Base-by-base conservation (phyloP, 2,797 vertebrate species). In the Sebastes melanostomus region DNA sequence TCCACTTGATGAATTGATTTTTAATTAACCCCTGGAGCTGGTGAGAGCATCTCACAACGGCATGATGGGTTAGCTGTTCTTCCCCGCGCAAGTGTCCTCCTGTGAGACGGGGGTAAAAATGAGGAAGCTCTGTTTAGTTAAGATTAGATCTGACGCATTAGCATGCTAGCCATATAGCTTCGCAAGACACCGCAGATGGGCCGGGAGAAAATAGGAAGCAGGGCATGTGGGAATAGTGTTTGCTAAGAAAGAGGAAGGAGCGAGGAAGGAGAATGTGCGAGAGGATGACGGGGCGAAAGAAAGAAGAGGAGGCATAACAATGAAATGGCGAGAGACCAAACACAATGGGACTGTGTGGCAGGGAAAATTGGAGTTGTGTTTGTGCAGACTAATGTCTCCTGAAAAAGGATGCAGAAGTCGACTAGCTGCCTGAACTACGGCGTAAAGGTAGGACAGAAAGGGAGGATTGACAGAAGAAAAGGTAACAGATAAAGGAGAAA, bases 11-110 rank as follows among this genome's bases (percentile, higher is more conserved):
- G 79, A 93, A 93, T 92, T 83, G 89, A 92, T 93, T 92, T 92
- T 89, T 90, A 93, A 95, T 93, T 93, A 94, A 94, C 92, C 91
- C 85, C 88, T 82, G 84, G 85, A 89, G 85, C 91, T 84, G 82
- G 22, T n/a, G 66, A 85, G 76, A 90, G 85, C 80, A 80, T 87
- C 86, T 88, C 60, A 83, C 69, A 83, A 73, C 73, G 16, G 75
- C 13, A 29, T 63, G 72, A 50, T 72, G 76, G 75, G 83, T 81
- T 74, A n/a, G 67, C 80, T 59, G 72, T 72, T 71, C 62, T 77
- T 84, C 73, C 73, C 84, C 16, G 36, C 52, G 29, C 83, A 82
- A 86, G 76, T 84, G 82, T 76, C 83, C 72, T 89, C 81, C 79
- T 75, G 79, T 80, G 91, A 92, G 84, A 86, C 32, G 20, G 12